Evolutionary conservation across 2,113 vertebrate genomes (phyloP).

Genomic region (Rhodinocichla rosea): DNA sequence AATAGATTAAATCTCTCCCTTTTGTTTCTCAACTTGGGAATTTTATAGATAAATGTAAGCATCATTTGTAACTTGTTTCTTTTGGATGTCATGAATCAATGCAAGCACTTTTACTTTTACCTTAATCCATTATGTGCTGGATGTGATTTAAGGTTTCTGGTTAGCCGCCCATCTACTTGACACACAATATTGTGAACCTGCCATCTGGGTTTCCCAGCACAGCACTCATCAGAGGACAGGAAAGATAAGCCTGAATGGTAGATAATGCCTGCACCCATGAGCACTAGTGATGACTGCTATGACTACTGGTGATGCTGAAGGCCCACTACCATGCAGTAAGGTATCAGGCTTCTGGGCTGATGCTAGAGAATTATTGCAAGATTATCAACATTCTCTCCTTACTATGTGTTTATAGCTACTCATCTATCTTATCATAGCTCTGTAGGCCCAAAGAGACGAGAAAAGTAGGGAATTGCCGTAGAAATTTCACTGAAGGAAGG

Average conservation of each 20-base stretch:
- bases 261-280: not conserved
- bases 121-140: not conserved
- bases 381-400: not conserved
- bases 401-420: not conserved
- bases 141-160: not conserved
- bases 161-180: not conserved
- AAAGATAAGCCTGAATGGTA: not conserved
- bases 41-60: not conserved
- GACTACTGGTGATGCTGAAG: not conserved
- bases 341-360: not conserved
- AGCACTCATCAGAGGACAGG: not conserved
- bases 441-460: not conserved
- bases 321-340: not conserved
- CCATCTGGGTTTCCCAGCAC: not conserved
- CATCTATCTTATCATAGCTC: not conserved
- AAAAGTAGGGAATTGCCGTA: not conserved
- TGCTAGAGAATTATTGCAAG: not conserved
- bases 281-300: rapidly evolving
- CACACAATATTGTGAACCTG: not conserved
- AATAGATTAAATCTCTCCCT: not conserved
- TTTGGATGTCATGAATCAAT: not conserved
- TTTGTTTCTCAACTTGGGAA: not conserved
- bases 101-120: not conserved
- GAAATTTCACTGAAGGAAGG: not conserved
- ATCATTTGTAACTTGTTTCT: not conserved